phyloP scores from a whole-genome alignment of 2,888 invertebrate genomes.

The Tetragonisca angustula region DNA sequence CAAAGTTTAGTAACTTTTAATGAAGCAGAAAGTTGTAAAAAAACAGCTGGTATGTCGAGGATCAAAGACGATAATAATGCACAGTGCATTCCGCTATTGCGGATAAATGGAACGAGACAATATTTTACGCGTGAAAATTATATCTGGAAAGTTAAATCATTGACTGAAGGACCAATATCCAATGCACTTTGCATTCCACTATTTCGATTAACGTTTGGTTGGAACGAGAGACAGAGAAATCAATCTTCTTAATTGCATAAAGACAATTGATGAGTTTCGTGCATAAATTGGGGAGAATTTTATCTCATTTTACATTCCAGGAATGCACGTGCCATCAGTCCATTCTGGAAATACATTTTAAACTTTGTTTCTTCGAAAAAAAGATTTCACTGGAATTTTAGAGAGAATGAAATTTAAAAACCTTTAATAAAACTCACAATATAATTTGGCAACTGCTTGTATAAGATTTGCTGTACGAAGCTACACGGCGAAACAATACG shows the following conservation, averaged over 20 bases:
- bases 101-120: background rate
- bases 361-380: no score
- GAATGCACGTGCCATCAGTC: no score
- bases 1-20: conserved; percentile 8
- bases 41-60: background rate
- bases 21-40: background rate
- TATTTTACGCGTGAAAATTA: background rate
- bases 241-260: background rate
- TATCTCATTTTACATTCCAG: no score
- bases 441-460: no score
- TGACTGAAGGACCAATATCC: background rate
- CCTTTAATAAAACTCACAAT: no score
- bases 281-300: background rate
- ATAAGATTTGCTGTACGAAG: no score
- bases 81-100: background rate
- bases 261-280: no score
- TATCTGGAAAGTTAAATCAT: background rate
- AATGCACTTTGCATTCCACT: background rate
- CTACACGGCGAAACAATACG: no score
- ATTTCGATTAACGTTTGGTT: background rate
- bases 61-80: conserved; percentile 9
- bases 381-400: no score
- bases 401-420: no score
- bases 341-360: no score
- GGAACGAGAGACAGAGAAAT: background rate